Conservation (phyloP, 2,888 invertebrate species). For the Terebella lapidaria region DNA sequence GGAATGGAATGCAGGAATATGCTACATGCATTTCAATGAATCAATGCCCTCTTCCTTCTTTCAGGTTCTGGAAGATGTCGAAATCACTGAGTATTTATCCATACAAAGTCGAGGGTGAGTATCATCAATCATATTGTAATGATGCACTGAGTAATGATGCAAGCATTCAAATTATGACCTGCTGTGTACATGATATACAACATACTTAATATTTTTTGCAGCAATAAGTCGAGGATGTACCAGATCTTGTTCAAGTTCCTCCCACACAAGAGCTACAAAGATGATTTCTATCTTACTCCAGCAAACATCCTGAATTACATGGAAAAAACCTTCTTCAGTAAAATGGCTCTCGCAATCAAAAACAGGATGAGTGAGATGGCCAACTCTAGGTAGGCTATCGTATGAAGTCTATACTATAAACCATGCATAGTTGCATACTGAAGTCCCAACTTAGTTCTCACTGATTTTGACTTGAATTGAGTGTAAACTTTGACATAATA, state of each 20-base stretch:
- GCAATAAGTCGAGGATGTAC: constrained; percentile 53
- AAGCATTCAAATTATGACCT: too few species aligned
- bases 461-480: too few species aligned
- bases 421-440: too few species aligned
- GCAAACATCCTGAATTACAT: constrained; percentile 68
- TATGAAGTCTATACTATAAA: too few species aligned
- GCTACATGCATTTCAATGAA: too few species aligned
- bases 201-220: too few species aligned
- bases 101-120: not conserved
- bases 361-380: constrained; percentile 3
- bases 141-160: not conserved
- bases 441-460: too few species aligned
- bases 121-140: not conserved
- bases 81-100: not conserved
- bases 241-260: constrained; percentile 70
- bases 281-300: constrained; percentile 69
- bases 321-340: constrained; percentile 57
- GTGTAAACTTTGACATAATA: too few species aligned
- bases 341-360: constrained; percentile 13
- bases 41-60: too few species aligned
- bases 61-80: not conserved
- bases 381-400: constrained; percentile 7
- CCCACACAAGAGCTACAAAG: constrained; percentile 69
- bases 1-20: too few species aligned
- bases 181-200: too few species aligned